Base-by-base conservation (phyloP, 2,797 vertebrate genomes). In the Hydrocynus forskahlii region DNA sequence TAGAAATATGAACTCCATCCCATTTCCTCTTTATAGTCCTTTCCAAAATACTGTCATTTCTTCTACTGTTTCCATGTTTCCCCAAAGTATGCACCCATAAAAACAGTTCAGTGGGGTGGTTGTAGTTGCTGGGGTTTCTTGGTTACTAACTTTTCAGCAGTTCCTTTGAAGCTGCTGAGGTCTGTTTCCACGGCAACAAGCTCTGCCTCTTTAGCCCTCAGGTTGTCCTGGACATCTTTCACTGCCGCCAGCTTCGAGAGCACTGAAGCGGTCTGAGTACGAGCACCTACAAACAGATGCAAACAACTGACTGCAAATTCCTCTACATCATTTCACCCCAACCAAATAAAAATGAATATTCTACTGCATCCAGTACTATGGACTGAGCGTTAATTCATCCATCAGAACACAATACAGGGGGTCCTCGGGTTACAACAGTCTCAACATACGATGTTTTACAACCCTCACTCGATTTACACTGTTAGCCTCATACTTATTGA, bases 201-300 rank as follows among this genome's bases (percentile, higher is more conserved):
- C 76, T 97, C 93, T 55, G 87, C 87, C 80, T 97, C 95, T 80
- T 94, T 97, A n/a, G 83, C 75, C 60, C 85, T 93, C 55, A 98
- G 88, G n/a, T 93, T 82, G 85, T 87, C 90, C 83, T 94, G 93
- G 80, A 95, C 74, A 3, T 92, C 87, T 90, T 95, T 97, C 8
- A 97, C 87, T 85, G 97, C 96, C 83, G 96, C 95, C 86, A 98
- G 89, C 79, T 96, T 95, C 52, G 91, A 87, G 89, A 99, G 90
- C 86, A 99, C 92, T 0, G 97, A 95, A 73, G 88, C 90, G 0
- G 92, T 87, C 83, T 96, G 94, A 40, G 93, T 91, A 13, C 91
- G 92, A 0, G 96, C 95, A 71, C 98, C 98, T 87, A 45, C 1
- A 82, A 23, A 77, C n/a, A 73, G 0, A 75, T 17, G 64, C 7